phyloP scores from a whole-genome alignment of 2,888 invertebrate genomes.

The Spodoptera exigua region DNA sequence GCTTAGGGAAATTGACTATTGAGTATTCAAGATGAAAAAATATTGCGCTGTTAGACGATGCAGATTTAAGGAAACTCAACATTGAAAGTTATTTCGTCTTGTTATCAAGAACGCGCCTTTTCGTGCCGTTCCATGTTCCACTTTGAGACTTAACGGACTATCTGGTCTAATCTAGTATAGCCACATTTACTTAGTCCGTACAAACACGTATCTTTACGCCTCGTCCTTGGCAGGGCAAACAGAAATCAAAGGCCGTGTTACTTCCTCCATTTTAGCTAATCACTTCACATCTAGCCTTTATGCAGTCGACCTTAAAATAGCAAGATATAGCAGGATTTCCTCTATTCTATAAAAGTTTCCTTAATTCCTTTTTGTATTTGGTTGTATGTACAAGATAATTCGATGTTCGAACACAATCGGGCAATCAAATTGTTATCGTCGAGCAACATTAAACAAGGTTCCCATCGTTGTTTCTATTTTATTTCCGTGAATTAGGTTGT shows the following conservation, averaged over 20 bases:
- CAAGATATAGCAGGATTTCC: constrained; percentile 55
- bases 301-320: constrained; percentile 50
- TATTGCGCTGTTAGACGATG: background rate
- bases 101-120: background rate
- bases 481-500: constrained; percentile 58
- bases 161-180: constrained; percentile 6
- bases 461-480: constrained; percentile 59
- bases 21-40: constrained; percentile 36
- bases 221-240: constrained; percentile 55
- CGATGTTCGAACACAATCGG: constrained; percentile 55
- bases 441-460: constrained; percentile 61
- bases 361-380: constrained; percentile 55
- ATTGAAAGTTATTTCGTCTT: background rate
- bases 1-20: constrained; percentile 50
- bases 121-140: background rate
- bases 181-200: constrained; percentile 22
- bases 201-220: constrained; percentile 43
- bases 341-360: constrained; percentile 53
- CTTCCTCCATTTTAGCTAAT: constrained; percentile 56
- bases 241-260: constrained; percentile 46
- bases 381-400: constrained; percentile 52
- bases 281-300: constrained; percentile 61
- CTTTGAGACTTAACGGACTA: constrained; percentile 3
- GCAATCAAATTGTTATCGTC: constrained; percentile 62
- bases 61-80: too few species aligned